Evolutionary conservation across 2,797 vertebrate species (phyloP).

Genomic region (Aselliscus stoliczkanus): DNA sequence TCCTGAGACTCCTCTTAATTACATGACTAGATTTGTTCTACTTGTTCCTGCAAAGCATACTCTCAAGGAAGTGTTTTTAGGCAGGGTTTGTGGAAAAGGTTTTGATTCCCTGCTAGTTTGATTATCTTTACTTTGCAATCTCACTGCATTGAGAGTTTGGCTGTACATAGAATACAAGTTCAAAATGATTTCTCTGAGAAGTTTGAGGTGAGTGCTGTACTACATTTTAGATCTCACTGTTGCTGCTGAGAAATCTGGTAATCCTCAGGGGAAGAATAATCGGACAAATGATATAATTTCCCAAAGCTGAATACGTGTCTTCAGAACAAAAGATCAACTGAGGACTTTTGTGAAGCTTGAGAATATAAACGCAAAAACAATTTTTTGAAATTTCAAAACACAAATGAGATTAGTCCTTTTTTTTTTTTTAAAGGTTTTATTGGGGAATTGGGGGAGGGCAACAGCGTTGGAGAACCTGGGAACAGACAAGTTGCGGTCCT

Average conservation of each 20-base stretch:
- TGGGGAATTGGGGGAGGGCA: no score
- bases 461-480: no score
- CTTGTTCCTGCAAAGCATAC: background rate
- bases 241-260: background rate
- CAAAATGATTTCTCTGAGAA: background rate
- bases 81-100: background rate
- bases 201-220: background rate
- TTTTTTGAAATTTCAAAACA: background rate
- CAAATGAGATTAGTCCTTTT: background rate
- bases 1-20: background rate
- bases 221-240: background rate
- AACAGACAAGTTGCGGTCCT: no score
- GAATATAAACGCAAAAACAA: background rate
- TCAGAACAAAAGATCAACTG: background rate
- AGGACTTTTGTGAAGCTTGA: background rate
- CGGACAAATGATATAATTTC: background rate
- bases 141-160: background rate
- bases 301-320: background rate
- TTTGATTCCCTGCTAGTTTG: background rate
- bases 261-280: background rate
- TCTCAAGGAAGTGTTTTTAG: background rate
- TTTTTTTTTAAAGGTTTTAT: no score
- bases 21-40: background rate
- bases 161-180: background rate
- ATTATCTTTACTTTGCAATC: background rate